Evolutionary conservation across 2,113 vertebrate species (phyloP), one percentile per base, ranked within the genome.

Genomic region (Apteryx owenii): DNA sequence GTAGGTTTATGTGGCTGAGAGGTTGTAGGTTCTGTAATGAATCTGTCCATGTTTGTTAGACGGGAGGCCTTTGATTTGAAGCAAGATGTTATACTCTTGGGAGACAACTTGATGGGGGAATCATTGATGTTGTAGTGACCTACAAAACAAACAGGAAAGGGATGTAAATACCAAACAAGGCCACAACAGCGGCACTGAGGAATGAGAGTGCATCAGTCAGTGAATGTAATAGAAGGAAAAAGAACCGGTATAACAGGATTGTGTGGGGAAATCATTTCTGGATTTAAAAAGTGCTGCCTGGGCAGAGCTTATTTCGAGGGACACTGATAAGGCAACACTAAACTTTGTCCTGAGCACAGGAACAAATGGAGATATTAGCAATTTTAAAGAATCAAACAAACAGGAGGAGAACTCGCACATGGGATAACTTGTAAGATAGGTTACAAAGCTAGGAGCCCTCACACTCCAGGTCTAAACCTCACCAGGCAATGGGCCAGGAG

Each of bases 101-200:
- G 97, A 12, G 96, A 89, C 28, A 88, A 93, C 87, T 96, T 97
- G 89, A 93, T 94, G 40, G 98, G 62, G 40, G 97, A 94, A 53
- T 98, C 89, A 1, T 95, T 98, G 76, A 98, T 82, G 44, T 65
- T 65, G 85, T 98, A 99, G 68, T 98, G 98, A 79, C 98, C 99
- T 99, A 86, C 75, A 31, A 25, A 54, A 73, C 84, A 86, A 85
- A 88, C 62, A 86, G 95, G 89, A 78, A 94, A 73, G 88, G 76
- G 86, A 87, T 87, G 93, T 69, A 79, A 95, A 82, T 7, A n/a
- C 10, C 87, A 90, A 70, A 31, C 56, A n/a, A 26, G 69, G 64
- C 58, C 3, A 2, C 58, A 20, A 20, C 28, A 19, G 64, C 28
- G 62, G 64, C 80, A 25, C 48, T 48, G 92, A 66, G 85, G 79